A percentile compares a stretch with the other conserved stretches of the same genome.
Conservation (phyloP, 37 sponge, comb jelly and placozoan species). For the Halichondria panicea region DNA sequence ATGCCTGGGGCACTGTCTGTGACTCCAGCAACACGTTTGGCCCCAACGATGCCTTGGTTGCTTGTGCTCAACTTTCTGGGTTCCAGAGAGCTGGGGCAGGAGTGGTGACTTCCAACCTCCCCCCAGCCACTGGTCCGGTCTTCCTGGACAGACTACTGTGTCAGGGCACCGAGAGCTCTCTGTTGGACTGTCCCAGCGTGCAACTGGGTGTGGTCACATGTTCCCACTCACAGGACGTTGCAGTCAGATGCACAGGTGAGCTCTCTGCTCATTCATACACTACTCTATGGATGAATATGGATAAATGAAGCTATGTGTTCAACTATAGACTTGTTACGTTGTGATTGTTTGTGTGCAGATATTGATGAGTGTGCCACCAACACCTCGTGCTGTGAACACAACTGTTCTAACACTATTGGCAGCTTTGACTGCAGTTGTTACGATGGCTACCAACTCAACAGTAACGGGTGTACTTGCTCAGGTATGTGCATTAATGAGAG, state of each 20-base stretch:
- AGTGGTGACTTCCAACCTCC: too few species aligned
- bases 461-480: not conserved
- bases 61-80: not conserved
- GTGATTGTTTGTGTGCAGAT: too few species aligned
- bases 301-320: too few species aligned
- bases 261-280: not conserved
- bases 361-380: constrained; percentile 35
- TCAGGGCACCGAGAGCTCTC: constrained; percentile 19
- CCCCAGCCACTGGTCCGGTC: constrained; percentile 2
- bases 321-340: too few species aligned
- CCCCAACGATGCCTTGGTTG: not conserved
- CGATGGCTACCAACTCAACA: not conserved
- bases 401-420: constrained; percentile 35
- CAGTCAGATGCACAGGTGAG: constrained; percentile 13
- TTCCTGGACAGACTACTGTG: constrained; percentile 22
- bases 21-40: not conserved
- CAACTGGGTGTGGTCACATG: constrained; percentile 1
- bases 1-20: too few species aligned
- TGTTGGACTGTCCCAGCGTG: constrained; percentile 10
- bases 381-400: constrained; percentile 52
- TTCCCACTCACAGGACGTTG: constrained; percentile 3
- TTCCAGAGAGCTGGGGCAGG: not conserved
- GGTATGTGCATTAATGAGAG: not conserved
- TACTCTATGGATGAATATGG: too few species aligned
- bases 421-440: constrained; percentile 28